Conservation (phyloP, 2,888 invertebrate genomes). For the Abscondita cerata region DNA sequence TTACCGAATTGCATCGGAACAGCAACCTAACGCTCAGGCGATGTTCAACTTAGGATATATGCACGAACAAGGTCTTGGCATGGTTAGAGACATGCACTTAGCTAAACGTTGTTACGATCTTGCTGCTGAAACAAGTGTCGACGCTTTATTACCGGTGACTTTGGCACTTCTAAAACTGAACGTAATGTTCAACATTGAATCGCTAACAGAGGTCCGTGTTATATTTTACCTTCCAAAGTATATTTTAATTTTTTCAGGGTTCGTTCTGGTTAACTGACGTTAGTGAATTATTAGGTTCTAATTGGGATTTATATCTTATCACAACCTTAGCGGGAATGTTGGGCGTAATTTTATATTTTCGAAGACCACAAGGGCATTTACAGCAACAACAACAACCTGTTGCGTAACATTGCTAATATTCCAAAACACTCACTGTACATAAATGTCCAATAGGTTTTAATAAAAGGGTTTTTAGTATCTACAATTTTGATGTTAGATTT, state of each 20-base stretch:
- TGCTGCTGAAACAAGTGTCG: constrained; percentile 90
- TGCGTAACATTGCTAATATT: constrained; percentile 7
- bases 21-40: constrained; percentile 94
- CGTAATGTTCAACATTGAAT: constrained; percentile 75
- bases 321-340: constrained; percentile 82
- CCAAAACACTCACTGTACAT: constrained; percentile 17
- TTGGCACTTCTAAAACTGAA: constrained; percentile 87
- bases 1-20: constrained; percentile 91
- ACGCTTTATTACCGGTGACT: constrained; percentile 93
- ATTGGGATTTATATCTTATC: constrained; percentile 95
- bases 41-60: constrained; percentile 99
- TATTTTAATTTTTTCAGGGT: constrained; percentile 63
- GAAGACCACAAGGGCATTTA: constrained; percentile 63
- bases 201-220: constrained; percentile 77
- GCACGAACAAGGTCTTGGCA: constrained; percentile 97
- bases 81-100: constrained; percentile 87
- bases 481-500: too few species aligned
- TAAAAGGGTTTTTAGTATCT: not conserved
- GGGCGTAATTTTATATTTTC: constrained; percentile 80
- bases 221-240: too few species aligned
- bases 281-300: constrained; percentile 77
- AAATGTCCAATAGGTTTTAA: constrained; percentile 19
- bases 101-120: constrained; percentile 93
- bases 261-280: constrained; percentile 70
- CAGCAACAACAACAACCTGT: constrained; percentile 19